Evolutionary conservation across 1,140 invertebrate genomes (phyloP).

Genomic region (Leucophenga varia): DNA sequence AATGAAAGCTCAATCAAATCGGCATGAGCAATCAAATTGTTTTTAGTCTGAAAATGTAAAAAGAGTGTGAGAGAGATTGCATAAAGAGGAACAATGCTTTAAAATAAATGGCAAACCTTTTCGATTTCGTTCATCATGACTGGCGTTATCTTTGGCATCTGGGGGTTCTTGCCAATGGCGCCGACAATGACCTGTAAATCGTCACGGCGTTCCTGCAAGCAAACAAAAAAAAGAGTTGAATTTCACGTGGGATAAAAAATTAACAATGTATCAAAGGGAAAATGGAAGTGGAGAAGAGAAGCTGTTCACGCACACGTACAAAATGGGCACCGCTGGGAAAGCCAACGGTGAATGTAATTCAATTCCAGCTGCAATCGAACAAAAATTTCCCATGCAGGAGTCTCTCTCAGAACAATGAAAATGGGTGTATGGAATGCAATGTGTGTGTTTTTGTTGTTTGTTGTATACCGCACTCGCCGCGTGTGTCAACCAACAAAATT

Average conservation of each 20-base stretch:
- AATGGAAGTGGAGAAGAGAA: slow-evolving; percentile 18
- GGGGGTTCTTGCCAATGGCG: slow-evolving; percentile 48
- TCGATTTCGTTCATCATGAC: slow-evolving; percentile 54
- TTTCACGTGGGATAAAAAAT: slow-evolving; percentile 1
- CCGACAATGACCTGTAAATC: slow-evolving; percentile 53
- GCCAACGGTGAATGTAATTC: slow-evolving; percentile 30
- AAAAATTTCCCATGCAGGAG: no score
- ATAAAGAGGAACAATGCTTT: no score
- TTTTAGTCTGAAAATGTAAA: slow-evolving; percentile 40
- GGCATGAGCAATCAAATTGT: slow-evolving; percentile 50
- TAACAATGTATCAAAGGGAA: no score
- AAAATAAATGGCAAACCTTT: slow-evolving; percentile 50
- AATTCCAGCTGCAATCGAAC: slow-evolving; percentile 35
- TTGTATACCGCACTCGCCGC: slow-evolving; percentile 27
- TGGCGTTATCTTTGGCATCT: slow-evolving; percentile 48
- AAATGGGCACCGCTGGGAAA: slow-evolving; percentile 26
- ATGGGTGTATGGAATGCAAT: no score
- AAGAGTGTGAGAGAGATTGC: background rate
- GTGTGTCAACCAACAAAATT: slow-evolving; percentile 50
- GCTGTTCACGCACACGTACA: slow-evolving; percentile 9
- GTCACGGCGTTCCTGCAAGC: slow-evolving; percentile 50
- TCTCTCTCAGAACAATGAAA: no score
- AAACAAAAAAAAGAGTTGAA: background rate
- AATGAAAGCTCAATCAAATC: slow-evolving; percentile 49
- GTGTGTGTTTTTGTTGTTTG: background rate